Evolutionary conservation across 2,888 invertebrate species (phyloP).

Genomic region (Polylopha cassiicola): DNA sequence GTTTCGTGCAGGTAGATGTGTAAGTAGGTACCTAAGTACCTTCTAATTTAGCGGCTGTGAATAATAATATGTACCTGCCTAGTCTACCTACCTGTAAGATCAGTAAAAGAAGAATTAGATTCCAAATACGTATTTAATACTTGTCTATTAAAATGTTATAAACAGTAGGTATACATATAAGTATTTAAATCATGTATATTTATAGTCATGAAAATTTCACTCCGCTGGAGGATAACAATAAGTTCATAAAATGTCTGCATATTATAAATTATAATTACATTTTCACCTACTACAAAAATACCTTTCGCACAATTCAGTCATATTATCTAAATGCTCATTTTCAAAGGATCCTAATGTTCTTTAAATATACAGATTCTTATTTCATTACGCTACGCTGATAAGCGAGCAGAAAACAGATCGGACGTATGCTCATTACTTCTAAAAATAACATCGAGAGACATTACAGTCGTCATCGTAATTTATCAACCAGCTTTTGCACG

Average conservation of each 20-base stretch:
- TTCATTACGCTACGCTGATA: too few relatives aligned
- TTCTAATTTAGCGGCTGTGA: too few relatives aligned
- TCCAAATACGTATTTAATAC: constrained; percentile 11
- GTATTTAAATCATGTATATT: constrained; percentile 21
- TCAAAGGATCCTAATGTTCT: constrained; percentile 16
- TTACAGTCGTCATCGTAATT: constrained; percentile 58
- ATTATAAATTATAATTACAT: constrained; percentile 19
- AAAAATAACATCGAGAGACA: too few relatives aligned
- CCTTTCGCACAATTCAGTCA: constrained; percentile 65
- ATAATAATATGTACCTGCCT: too few relatives aligned
- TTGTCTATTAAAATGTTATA: constrained; percentile 20
- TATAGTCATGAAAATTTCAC: constrained; percentile 37
- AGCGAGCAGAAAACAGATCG: too few relatives aligned
- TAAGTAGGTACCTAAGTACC: too few relatives aligned
- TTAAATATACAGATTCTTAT: constrained; percentile 9
- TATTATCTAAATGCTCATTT: constrained; percentile 21
- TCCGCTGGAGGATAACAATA: constrained; percentile 56
- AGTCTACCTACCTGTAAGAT: too few relatives aligned
- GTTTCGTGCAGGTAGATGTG: too few relatives aligned
- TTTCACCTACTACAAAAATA: constrained; percentile 60
- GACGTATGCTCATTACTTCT: too few relatives aligned
- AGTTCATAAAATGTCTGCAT: constrained; percentile 24
- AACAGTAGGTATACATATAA: constrained; percentile 20
- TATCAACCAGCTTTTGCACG: constrained; percentile 87
- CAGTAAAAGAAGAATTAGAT: constrained; percentile 2